phyloP scores from a whole-genome alignment of 2,888 invertebrate genomes.

The Mystacides longicornis region DNA sequence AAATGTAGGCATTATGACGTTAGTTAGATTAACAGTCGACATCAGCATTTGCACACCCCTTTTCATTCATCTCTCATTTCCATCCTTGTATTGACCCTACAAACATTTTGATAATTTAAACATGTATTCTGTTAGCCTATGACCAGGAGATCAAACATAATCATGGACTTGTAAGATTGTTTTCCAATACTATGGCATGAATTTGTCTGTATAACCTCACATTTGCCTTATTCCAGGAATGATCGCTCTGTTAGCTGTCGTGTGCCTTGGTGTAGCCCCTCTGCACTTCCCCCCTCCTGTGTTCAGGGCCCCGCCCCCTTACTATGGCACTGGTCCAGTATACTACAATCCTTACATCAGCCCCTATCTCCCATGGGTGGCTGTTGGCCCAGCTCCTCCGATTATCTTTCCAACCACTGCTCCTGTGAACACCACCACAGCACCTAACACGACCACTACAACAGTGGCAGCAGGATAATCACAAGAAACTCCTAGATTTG shows the following conservation, averaged over 20 bases:
- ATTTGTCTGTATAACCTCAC: neutral
- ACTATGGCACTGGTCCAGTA: neutral
- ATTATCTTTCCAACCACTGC: conserved; percentile 35
- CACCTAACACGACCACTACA: conserved; percentile 28
- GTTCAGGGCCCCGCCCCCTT: neutral
- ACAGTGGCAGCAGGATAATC: neutral
- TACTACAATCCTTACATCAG: neutral
- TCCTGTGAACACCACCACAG: conserved; percentile 5
- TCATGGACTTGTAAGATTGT: neutral
- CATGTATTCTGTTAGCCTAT: too few species aligned
- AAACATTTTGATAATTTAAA: too few species aligned
- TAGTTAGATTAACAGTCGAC: too few species aligned
- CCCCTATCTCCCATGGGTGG: conserved; percentile 26
- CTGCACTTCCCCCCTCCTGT: neutral
- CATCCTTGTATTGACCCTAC: too few species aligned
- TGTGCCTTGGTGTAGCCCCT: conserved; percentile 41
- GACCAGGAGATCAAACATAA: too few species aligned
- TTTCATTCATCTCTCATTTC: too few species aligned
- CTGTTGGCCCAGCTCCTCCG: conserved; percentile 39
- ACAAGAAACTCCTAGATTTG: too few species aligned
- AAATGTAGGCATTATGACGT: too few species aligned
- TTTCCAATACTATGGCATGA: neutral
- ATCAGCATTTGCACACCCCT: too few species aligned
- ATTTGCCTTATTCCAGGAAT: conserved; percentile 29
- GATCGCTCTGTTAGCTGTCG: conserved; percentile 47